These are phyloP conservation scores for Gryllus bimaculatus DNA, from an alignment of 1,140 invertebrate genomes.

Conservation along the genomic window DNA sequence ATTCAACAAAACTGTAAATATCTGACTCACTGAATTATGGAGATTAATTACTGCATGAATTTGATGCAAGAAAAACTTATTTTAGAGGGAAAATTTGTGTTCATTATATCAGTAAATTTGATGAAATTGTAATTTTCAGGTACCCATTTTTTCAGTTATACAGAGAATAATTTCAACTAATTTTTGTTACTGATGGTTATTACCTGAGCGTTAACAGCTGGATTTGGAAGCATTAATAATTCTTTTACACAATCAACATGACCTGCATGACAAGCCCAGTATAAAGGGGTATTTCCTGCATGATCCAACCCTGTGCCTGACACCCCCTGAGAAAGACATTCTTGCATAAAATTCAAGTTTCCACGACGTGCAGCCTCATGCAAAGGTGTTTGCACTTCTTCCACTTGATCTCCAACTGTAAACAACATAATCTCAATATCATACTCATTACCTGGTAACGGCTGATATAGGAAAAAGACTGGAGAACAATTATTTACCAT, in stretches of 20 bases:
- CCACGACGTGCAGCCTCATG: slow-evolving; percentile 64
- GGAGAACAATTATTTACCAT: slow-evolving; percentile 41
- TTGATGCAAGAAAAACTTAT: no score
- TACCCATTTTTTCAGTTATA: no score
- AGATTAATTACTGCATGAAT: no score
- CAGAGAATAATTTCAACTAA: no score
- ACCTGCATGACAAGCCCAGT: slow-evolving; percentile 56
- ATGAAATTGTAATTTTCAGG: no score
- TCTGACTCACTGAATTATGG: no score
- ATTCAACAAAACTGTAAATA: no score
- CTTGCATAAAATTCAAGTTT: slow-evolving; percentile 50
- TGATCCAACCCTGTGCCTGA: slow-evolving; percentile 60
- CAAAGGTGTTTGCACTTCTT: slow-evolving; percentile 52
- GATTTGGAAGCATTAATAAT: slow-evolving; percentile 36
- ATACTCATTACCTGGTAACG: background rate
- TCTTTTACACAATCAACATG: slow-evolving; percentile 44
- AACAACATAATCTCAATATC: background rate
- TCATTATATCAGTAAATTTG: no score
- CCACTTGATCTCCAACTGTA: slow-evolving; percentile 38
- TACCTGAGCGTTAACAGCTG: slow-evolving; percentile 40
- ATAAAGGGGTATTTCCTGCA: slow-evolving; percentile 56
- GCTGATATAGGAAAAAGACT: background rate
- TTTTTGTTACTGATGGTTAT: no score
- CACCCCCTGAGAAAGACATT: slow-evolving; percentile 54
- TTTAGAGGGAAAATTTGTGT: no score